Evolutionary conservation across 2,113 vertebrate genomes (phyloP), one percentile per base, ranked within the genome.

Genomic region (Camelus dromedarius): DNA sequence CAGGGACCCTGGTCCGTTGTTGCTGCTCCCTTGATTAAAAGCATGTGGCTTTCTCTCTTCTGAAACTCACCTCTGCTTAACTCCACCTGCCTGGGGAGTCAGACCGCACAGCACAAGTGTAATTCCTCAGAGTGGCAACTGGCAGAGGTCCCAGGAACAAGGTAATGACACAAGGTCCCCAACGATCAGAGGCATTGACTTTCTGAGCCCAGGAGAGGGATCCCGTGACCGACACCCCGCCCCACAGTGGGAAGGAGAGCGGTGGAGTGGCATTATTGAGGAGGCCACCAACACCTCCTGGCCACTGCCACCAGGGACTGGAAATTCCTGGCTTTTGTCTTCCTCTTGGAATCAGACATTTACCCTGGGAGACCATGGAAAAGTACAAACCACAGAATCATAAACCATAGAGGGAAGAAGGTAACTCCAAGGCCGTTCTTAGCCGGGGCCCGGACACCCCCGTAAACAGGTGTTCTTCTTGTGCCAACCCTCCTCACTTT

Each of bases 261-360:
- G 35, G 8, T 38, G 67, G 28, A 22, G 35, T n/a, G 12, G 18
- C 52, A 20, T 75, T 48, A 32, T 2, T 20, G 15, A 90, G 16
- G 42, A 89, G 32, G 77, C 48, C 69, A 60, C 72, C 28, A 10
- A 56, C 10, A 32, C 8, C 38, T 76, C 72, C 52, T 35, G 7
- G 5, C 32, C 48, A 11, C 4, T 64, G 54, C 93, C 16, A 3
- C 30, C 35, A 64, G n/a, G 22, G 38, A 35, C 80, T 94, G 89
- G 72, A 67, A 76, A 80, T 69, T 66, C 70, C 93, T 93, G 91
- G 8, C 67, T 85, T 95, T 91, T 82, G 28, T 81, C 84, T 93
- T 76, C 38, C 28, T 93, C 66, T 79, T 93, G 52, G 69, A 90
- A 83, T 54, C 69, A 94, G 54, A 60, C 42, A 46, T 38, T 86